Percentiles rank a stretch among this genome's conserved stretches.
These are phyloP conservation scores for Oncopeltus fasciatus DNA, from an alignment of 1,140 invertebrate genomes.

Conservation along the genomic window DNA sequence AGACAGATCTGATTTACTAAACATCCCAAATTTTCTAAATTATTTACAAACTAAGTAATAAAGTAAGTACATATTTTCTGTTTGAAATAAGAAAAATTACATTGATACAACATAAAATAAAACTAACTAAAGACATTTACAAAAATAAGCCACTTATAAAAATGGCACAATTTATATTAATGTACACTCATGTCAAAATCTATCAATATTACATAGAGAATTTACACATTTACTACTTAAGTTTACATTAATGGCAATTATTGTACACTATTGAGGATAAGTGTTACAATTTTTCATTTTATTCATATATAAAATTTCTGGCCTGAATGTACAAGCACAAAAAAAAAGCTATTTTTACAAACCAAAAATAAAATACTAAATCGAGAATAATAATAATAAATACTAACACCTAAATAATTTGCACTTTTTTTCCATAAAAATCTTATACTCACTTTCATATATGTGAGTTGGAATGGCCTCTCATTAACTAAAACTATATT, in stretches of 20 bases:
- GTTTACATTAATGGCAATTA: not conserved
- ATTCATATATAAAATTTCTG: not conserved
- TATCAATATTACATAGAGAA: not conserved
- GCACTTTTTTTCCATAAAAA: no score
- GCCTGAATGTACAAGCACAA: not conserved
- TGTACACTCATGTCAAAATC: not conserved
- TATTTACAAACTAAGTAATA: not conserved
- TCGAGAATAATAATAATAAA: not conserved
- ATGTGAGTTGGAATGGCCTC: not conserved
- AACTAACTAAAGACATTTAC: not conserved
- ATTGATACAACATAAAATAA: not conserved
- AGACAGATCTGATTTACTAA: not conserved
- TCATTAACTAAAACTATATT: not conserved
- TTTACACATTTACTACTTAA: not conserved
- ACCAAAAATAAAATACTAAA: not conserved
- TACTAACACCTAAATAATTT: not conserved
- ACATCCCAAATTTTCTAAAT: not conserved
- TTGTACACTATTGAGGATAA: not conserved
- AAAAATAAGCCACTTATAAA: slow-evolving; percentile 4
- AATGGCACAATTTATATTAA: slow-evolving; percentile 2
- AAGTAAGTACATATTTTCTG: not conserved
- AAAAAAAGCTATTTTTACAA: not conserved
- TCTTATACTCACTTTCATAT: not conserved
- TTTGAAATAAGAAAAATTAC: not conserved
- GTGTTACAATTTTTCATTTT: not conserved